A percentile compares a stretch with the other conserved stretches of the same genome.
These are phyloP conservation scores for Andrena hattorfiana DNA, from an alignment of 2,888 invertebrate species.

Conservation along the genomic window DNA sequence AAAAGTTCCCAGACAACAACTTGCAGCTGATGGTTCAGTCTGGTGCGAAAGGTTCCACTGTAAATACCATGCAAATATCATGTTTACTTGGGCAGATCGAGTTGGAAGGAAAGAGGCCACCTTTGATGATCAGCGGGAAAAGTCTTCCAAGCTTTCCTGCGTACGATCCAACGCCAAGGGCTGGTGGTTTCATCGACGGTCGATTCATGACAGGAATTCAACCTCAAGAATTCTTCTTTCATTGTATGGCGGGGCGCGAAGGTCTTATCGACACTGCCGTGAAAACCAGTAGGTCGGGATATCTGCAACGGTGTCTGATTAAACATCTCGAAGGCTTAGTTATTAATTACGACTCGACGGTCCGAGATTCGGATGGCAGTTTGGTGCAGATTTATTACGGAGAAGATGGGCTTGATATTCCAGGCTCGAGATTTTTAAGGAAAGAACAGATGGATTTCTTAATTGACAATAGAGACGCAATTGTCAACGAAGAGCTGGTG, in stretches of 20 bases:
- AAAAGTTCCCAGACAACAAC: constrained; percentile 97
- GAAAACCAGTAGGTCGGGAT: constrained; percentile 99
- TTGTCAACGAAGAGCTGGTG: constrained; percentile 87
- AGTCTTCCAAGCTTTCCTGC: constrained; percentile 96
- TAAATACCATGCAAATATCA: constrained; percentile 99
- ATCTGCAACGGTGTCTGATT: constrained; percentile 94
- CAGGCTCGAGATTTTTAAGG: constrained; percentile 94
- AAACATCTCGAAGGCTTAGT: constrained; percentile 99
- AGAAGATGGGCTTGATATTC: constrained; percentile 96
- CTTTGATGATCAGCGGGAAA: constrained; percentile 96
- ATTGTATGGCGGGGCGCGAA: constrained; percentile 99
- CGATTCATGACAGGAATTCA: constrained; percentile 99
- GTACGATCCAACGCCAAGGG: constrained; percentile 94
- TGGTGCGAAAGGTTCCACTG: constrained; percentile 99
- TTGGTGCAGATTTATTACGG: constrained; percentile 96
- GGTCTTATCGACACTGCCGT: constrained; percentile 99
- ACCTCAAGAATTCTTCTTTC: constrained; percentile 99
- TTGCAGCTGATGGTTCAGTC: constrained; percentile 99
- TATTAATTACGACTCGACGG: constrained; percentile 97
- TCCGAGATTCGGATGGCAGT: constrained; percentile 96
- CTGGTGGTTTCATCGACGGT: constrained; percentile 98
- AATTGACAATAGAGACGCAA: constrained; percentile 91
- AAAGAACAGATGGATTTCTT: constrained; percentile 92
- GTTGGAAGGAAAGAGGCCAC: constrained; percentile 98
- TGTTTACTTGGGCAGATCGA: constrained; percentile 99